Evolutionary conservation across 2,797 vertebrate species (phyloP), one percentile per base, ranked within the genome.

Genomic region (Margarornis squamiger): DNA sequence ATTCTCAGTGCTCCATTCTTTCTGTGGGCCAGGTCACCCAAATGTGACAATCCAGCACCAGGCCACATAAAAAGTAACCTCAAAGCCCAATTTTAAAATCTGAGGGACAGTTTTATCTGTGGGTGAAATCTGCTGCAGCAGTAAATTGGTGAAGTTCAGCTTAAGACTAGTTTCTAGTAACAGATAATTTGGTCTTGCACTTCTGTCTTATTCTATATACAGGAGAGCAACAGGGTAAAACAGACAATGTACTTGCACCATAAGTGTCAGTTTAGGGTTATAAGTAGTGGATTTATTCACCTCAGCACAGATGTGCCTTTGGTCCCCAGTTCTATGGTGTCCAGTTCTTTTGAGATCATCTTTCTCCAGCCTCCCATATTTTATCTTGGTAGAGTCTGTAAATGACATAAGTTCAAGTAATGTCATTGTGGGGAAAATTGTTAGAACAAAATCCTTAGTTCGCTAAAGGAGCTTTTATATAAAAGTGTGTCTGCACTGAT

Each of bases 221-320:
- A 92, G 74, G 54, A 87, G 67, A 88, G 83, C 88, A 91, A 43
- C 57, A 87, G 52, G 49, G 54, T 90, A 83, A 95, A 96, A 36
- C 63, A 91, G 66, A 66, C 38, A 93, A 86, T 27, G 51, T 45
- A 45, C 57, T 90, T 93, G 45, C 81, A 95, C 79, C 72, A 1
- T 48, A 90, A 95, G 74, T 92, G 83, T 95, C 74, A 76, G 88
- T 90, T 92, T 95, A 92, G 62, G 70, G 43, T 91, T 90, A 48
- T 85, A 93, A 88, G 54, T 87, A 85, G 86, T 88, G 52, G 86
- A 79, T 93, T 87, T 89, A 85, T 95, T 96, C 96, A 95, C 88
- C 90, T 95, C 90, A 96, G 96, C 91, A 95, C 93, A 94, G 80
- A 91, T 74, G 94, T 95, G 93, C 95, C 95, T 97, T 96, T 93